Evolutionary conservation across 2,113 vertebrate genomes (phyloP).

Genomic region (Dipodomys merriami): DNA sequence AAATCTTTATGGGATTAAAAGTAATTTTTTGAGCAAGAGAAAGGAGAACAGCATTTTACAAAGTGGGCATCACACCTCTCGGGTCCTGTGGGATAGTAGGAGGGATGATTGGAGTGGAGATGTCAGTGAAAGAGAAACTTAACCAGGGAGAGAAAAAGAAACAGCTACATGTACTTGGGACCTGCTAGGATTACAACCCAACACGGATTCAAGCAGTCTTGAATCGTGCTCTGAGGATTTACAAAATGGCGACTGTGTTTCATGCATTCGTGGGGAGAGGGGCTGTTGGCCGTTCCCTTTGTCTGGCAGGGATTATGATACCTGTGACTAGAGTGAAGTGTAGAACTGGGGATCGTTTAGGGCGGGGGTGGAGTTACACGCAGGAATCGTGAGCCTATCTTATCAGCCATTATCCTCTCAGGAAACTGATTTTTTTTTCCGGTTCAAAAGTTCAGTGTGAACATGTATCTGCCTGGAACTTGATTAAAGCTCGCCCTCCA

Average conservation of each 20-base stretch:
- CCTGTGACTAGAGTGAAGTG: background rate
- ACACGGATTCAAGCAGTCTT: background rate
- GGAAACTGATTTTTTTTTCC: background rate
- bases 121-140: background rate
- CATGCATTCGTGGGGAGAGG: too few relatives aligned
- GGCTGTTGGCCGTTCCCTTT: background rate
- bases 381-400: background rate
- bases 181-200: background rate
- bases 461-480: background rate
- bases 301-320: background rate
- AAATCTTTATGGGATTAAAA: background rate
- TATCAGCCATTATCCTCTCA: background rate
- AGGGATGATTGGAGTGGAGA: accelerated
- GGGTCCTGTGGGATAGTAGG: too few relatives aligned
- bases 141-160: background rate
- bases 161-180: background rate
- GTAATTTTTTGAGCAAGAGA: background rate
- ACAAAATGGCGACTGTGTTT: background rate
- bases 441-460: background rate
- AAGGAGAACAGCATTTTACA: background rate
- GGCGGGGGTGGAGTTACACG: background rate
- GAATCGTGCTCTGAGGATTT: background rate
- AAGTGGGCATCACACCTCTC: accelerated
- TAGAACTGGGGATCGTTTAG: background rate
- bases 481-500: background rate